These are phyloP conservation scores for Lottia gigantea DNA, from an alignment of 2,888 invertebrate genomes.

Conservation along the genomic window DNA sequence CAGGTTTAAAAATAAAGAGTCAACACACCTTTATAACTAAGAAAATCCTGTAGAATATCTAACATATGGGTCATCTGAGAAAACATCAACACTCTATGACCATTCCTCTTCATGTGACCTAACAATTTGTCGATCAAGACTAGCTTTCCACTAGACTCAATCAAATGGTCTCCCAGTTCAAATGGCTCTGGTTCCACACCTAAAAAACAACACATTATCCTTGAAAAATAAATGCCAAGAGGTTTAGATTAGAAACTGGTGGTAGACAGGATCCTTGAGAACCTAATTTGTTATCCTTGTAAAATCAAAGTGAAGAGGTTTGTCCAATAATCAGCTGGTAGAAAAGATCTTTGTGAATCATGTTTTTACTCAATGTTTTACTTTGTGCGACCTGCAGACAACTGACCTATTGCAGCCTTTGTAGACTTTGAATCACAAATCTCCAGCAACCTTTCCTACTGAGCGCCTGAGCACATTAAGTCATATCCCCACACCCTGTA, in stretches of 20 bases:
- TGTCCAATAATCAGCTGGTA: no score
- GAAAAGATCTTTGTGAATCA: no score
- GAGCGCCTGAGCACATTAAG: no score
- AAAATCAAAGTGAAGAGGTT: no score
- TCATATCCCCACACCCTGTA: no score
- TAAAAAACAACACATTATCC: constrained; percentile 31
- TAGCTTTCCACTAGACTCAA: constrained; percentile 68
- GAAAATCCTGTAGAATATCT: constrained; percentile 69
- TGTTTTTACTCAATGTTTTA: no score
- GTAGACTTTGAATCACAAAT: no score
- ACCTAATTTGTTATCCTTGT: neutral
- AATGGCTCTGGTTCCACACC: constrained; percentile 70
- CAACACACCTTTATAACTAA: constrained; percentile 62
- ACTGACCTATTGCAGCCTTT: no score
- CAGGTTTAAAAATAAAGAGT: neutral
- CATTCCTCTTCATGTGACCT: constrained; percentile 52
- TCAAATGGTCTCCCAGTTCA: constrained; percentile 69
- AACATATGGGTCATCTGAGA: constrained; percentile 69
- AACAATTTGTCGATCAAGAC: constrained; percentile 66
- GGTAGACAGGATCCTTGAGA: neutral
- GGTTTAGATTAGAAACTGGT: neutral
- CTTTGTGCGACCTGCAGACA: no score
- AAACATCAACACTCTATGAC: constrained; percentile 69
- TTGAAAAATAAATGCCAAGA: no score
- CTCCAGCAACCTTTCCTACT: no score